Evolutionary conservation across 1,140 invertebrate species (phyloP).

Genomic region (Drosophila ananassae): DNA sequence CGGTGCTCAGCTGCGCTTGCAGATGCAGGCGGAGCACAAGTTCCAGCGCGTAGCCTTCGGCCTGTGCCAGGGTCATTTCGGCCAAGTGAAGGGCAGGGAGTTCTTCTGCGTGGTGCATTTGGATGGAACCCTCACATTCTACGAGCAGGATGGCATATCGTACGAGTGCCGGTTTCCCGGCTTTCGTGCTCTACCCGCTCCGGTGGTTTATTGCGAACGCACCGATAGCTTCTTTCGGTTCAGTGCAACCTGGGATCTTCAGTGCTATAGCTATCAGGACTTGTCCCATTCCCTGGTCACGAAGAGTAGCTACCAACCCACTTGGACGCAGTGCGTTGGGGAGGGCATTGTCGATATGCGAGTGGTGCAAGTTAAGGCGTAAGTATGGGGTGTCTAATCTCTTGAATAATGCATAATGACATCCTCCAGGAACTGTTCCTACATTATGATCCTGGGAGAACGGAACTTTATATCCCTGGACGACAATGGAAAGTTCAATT

Average conservation of each 20-base stretch:
- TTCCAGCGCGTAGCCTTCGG: slow-evolving; percentile 86
- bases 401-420: neutral
- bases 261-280: slow-evolving; percentile 86
- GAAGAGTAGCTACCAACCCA: slow-evolving; percentile 69
- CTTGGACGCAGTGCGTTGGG: slow-evolving; percentile 78
- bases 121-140: slow-evolving; percentile 90
- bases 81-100: slow-evolving; percentile 88
- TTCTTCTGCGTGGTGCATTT: slow-evolving; percentile 91
- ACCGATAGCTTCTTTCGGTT: slow-evolving; percentile 90
- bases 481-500: slow-evolving; percentile 76
- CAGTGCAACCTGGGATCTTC: slow-evolving; percentile 88
- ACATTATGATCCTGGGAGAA: slow-evolving; percentile 79
- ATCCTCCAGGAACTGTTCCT: slow-evolving; percentile 49
- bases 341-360: slow-evolving; percentile 76
- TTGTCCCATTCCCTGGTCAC: slow-evolving; percentile 71
- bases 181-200: slow-evolving; percentile 89
- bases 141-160: slow-evolving; percentile 87
- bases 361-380: slow-evolving; percentile 73
- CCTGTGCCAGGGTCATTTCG: slow-evolving; percentile 90
- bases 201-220: slow-evolving; percentile 88
- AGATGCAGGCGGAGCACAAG: slow-evolving; percentile 86
- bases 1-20: slow-evolving; percentile 80
- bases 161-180: slow-evolving; percentile 79
- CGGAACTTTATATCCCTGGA: slow-evolving; percentile 72
- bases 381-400: slow-evolving; percentile 16